Evolutionary conservation across 2,797 vertebrate species (phyloP), one percentile per base, ranked within the genome.

Genomic region (Telmatherina bonti): DNA sequence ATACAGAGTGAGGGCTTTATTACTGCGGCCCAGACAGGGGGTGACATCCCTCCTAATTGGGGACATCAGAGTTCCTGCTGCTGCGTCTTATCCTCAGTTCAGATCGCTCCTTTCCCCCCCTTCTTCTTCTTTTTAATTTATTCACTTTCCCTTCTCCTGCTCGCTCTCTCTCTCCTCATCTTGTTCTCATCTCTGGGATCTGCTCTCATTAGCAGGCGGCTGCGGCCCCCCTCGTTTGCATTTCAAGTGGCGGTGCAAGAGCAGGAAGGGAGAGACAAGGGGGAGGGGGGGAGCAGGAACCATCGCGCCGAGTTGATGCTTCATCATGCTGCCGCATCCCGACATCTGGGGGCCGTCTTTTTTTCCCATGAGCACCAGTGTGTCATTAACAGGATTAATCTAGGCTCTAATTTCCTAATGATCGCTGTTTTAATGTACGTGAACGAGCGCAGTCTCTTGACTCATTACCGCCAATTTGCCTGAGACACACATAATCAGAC

Each of bases 371-470:
- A 96, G 96, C 96, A 94, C 95, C 92, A 87, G 93, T 92, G 95
- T 98, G 96, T 98, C 96, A 97, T 99, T 99, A 99, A 96, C 96
- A 95, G 97, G 96, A 98, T 98, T 98, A 98, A 98, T 98, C 96
- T 97, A 94, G 96, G 96, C 96, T 96, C 96, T 97, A 98, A 98
- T 96, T 97, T 97, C 95, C 96, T 98, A 98, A 98, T 97, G 96
- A 98, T 97, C 95, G 95, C 96, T 96, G 96, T 97, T 97, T 97
- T 98, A 98, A 98, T 97, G 96, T 97, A 97, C 96, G 96, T 96
- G 97, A 97, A 96, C 93, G 95, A 96, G 96, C 93, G 95, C 95
- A 96, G 95, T 98, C 97, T 98, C 96, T 96, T 97, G 96, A 98
- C 96, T 99, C 96, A 98, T 98, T 98, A 99, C 96, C 95, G 94